Evolutionary conservation across 2,797 vertebrate species (phyloP).

Genomic region (Platalea minor): DNA sequence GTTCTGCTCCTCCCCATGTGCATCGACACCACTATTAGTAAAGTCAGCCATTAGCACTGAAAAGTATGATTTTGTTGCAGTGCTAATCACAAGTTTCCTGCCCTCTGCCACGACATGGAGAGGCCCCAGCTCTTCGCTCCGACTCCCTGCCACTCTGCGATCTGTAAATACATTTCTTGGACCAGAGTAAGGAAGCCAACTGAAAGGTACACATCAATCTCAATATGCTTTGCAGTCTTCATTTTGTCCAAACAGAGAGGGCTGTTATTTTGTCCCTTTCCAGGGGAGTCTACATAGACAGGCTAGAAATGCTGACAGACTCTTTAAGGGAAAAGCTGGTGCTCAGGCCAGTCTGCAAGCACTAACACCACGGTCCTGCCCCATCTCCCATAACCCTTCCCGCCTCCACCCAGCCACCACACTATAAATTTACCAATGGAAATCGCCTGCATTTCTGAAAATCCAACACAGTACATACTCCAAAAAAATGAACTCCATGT

Average conservation of each 20-base stretch:
- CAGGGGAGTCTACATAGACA: neutral
- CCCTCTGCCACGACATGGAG: fast-evolving
- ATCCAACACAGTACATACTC: neutral
- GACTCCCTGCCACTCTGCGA: fast-evolving
- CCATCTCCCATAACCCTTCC: neutral
- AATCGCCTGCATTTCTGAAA: neutral
- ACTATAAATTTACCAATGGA: neutral
- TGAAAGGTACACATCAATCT: neutral
- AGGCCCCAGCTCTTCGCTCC: neutral
- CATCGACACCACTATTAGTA: neutral
- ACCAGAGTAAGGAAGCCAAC: neutral
- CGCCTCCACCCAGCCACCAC: neutral
- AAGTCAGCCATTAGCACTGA: neutral
- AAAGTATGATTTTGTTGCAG: neutral
- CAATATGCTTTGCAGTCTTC: neutral
- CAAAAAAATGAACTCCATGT: neutral
- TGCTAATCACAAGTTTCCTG: neutral
- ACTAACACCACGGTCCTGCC: fast-evolving
- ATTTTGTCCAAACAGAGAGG: neutral
- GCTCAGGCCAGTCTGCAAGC: fast-evolving
- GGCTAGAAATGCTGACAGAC: neutral
- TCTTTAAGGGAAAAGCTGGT: neutral
- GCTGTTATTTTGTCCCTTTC: neutral
- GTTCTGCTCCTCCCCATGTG: neutral
- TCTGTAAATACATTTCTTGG: neutral